Evolutionary conservation across 2,797 vertebrate species (phyloP).

Genomic region (Gobionotothen gibberifrons): DNA sequence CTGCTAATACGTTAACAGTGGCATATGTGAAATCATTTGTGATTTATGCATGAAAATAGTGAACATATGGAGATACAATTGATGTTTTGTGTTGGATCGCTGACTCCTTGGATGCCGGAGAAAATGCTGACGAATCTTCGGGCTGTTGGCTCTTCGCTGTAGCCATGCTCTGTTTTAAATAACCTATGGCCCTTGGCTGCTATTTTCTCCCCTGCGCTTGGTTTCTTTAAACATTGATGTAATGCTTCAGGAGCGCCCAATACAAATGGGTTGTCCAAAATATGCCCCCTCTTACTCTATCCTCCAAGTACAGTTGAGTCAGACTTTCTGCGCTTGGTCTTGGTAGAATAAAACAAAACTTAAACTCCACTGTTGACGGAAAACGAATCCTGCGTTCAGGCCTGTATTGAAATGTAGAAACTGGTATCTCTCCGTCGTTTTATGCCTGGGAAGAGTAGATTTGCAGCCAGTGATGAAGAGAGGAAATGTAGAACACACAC

Average conservation of each 20-base stretch:
- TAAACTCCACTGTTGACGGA: conserved; percentile 32
- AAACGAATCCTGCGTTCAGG: conserved; percentile 20
- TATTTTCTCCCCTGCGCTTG: conserved; percentile 38
- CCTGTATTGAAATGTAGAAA: conserved; percentile 21
- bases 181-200: conserved; percentile 47
- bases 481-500: conserved; percentile 32
- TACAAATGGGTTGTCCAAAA: conserved; percentile 49
- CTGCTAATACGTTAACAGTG: too few species aligned
- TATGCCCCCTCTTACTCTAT: conserved; percentile 36
- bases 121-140: conserved; percentile 10
- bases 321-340: conserved; percentile 24
- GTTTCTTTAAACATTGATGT: conserved; percentile 63
- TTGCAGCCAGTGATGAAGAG: conserved; percentile 30
- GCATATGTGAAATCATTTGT: background rate
- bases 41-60: background rate
- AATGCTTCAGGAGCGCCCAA: conserved; percentile 28
- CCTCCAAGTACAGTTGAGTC: conserved; percentile 36
- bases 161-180: conserved; percentile 35
- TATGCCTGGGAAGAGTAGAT: conserved; percentile 3
- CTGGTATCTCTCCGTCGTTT: conserved; percentile 23
- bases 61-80: conserved; percentile 4
- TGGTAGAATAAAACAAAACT: conserved; percentile 42
- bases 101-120: background rate
- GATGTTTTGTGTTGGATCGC: background rate
- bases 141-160: background rate